These are phyloP conservation scores for Drosophila ohnishii DNA, from an alignment of 1,140 invertebrate genomes.

Conservation along the genomic window DNA sequence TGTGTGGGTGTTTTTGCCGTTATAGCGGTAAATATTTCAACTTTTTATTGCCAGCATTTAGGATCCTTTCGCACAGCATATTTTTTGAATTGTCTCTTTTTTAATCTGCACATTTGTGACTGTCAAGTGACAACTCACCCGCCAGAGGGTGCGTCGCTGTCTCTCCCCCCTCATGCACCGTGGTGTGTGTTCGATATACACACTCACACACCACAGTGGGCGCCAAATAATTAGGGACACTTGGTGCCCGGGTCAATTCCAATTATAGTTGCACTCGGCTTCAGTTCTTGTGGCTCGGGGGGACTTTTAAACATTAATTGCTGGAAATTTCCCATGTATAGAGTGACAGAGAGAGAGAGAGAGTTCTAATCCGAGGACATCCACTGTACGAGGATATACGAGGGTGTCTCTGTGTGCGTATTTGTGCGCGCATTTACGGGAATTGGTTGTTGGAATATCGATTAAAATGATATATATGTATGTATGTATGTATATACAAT, in stretches of 20 bases:
- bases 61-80: constrained; percentile 32
- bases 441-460: constrained; percentile 76
- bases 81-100: constrained; percentile 52
- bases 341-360: background rate
- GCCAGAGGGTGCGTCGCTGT: constrained; percentile 47
- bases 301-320: constrained; percentile 32
- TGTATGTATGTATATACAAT: constrained; percentile 31
- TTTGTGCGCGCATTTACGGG: constrained; percentile 53
- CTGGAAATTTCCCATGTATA: constrained; percentile 22
- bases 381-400: constrained; percentile 24
- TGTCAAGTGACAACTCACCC: constrained; percentile 58
- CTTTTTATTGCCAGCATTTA: constrained; percentile 51
- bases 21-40: constrained; percentile 38
- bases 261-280: constrained; percentile 29
- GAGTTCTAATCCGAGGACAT: constrained; percentile 33
- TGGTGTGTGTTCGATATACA: constrained; percentile 1
- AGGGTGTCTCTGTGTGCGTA: constrained; percentile 22
- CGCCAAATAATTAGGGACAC: constrained; percentile 39
- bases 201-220: constrained; percentile 14
- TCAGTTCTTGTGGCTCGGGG: constrained; percentile 4
- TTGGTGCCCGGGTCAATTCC: constrained; percentile 29
- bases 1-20: constrained; percentile 19
- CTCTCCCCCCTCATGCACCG: background rate
- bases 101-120: constrained; percentile 65
- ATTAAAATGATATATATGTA: constrained; percentile 66